Conservation (phyloP, 2,888 invertebrate genomes). For the Himalopsyche kuldschensis region DNA sequence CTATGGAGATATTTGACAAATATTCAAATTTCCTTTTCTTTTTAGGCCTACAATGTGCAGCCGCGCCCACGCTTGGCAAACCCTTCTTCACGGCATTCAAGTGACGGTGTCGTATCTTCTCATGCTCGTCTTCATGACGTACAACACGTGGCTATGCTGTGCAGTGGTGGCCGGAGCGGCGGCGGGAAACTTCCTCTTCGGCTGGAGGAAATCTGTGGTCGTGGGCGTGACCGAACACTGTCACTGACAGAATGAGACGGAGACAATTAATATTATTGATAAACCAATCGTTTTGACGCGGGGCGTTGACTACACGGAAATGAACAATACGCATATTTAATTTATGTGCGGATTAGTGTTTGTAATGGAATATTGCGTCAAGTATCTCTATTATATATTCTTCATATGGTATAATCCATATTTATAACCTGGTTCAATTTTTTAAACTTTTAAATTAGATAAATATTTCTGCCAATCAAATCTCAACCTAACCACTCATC, state of each 20-base stretch:
- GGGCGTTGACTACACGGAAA: neutral
- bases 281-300: neutral
- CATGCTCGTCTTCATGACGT: constrained; percentile 97
- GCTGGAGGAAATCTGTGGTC: constrained; percentile 92
- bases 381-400: neutral
- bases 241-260: constrained; percentile 62
- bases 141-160: constrained; percentile 90
- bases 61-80: constrained; percentile 81
- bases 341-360: neutral
- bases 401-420: neutral
- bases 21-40: constrained; percentile 41
- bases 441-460: no score
- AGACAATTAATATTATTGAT: neutral
- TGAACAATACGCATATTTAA: neutral
- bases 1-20: neutral
- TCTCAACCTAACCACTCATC: no score
- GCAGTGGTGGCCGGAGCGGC: constrained; percentile 89
- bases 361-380: neutral
- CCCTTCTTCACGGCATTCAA: constrained; percentile 84
- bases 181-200: constrained; percentile 91
- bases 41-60: constrained; percentile 84
- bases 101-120: constrained; percentile 89
- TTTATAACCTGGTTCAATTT: no score
- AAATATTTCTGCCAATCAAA: no score
- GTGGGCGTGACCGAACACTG: constrained; percentile 96